Percentiles rank a stretch among this genome's conserved stretches.
Evolutionary conservation across 2,113 vertebrate genomes (phyloP).

Genomic region (Burhinus oedicnemus): DNA sequence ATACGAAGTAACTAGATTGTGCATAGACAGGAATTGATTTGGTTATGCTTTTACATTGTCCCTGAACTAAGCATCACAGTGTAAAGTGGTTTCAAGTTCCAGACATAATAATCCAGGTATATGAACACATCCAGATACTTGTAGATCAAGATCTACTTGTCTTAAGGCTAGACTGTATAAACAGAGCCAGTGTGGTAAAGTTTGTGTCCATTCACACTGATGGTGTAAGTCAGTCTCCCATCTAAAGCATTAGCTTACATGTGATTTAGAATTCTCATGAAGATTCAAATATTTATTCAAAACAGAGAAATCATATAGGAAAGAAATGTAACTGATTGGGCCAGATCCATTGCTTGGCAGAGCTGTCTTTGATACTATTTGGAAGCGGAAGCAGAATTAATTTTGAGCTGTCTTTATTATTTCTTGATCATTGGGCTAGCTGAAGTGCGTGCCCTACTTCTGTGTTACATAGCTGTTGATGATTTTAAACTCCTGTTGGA

Average conservation of each 20-base stretch:
- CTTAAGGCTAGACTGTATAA: background rate
- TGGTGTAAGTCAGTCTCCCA: background rate
- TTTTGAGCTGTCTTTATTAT: background rate
- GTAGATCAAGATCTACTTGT: slow-evolving; percentile 39
- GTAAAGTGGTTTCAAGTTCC: slow-evolving; percentile 62
- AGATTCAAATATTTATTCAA: background rate
- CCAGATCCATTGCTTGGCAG: background rate
- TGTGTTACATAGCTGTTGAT: background rate
- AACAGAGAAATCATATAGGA: background rate
- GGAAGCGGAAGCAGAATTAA: background rate
- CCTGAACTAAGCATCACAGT: slow-evolving; percentile 68
- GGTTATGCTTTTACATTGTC: slow-evolving; percentile 48
- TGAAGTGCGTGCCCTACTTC: background rate
- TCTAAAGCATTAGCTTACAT: background rate
- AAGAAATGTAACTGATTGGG: background rate
- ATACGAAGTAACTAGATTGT: background rate
- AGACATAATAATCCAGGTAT: slow-evolving; percentile 74
- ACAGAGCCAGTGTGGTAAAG: background rate
- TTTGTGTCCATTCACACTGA: background rate
- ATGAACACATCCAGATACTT: slow-evolving; percentile 25
- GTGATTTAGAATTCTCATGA: background rate
- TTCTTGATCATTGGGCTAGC: background rate
- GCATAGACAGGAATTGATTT: background rate
- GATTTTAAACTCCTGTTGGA: background rate
- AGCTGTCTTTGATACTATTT: background rate